Evolutionary conservation across 2,113 vertebrate species (phyloP).

Genomic region (Haemorhous mexicanus): DNA sequence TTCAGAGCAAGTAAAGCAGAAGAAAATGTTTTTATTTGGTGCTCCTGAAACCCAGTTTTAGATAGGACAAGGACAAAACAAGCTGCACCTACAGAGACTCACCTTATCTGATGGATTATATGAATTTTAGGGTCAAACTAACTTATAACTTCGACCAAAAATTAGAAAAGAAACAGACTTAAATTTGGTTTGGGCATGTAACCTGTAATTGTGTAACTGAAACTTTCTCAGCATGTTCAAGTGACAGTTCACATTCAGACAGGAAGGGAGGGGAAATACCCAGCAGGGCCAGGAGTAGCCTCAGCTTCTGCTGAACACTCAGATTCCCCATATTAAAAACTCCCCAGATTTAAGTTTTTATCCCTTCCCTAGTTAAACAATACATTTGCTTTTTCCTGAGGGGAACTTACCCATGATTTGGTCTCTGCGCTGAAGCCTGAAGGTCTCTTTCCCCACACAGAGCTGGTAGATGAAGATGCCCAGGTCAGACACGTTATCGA

Average conservation of each 20-base stretch:
- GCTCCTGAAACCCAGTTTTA: neutral
- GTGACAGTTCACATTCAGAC: neutral
- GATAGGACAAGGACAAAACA: neutral
- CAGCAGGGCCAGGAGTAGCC: neutral
- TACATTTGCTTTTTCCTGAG: fast-evolving
- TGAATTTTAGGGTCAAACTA: neutral
- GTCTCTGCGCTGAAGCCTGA: constrained; percentile 85
- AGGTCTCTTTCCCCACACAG: constrained; percentile 88
- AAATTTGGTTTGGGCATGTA: neutral
- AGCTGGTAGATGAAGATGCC: constrained; percentile 92
- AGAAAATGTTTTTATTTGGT: neutral
- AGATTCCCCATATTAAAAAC: neutral
- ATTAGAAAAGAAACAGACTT: neutral
- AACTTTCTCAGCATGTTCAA: neutral
- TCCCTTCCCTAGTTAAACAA: neutral
- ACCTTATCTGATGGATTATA: neutral
- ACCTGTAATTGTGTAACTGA: neutral
- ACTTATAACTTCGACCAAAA: neutral
- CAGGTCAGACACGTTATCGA: constrained; percentile 84
- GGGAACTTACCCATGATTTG: constrained; percentile 74
- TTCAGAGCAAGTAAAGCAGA: neutral
- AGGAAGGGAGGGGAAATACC: neutral
- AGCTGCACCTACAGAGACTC: neutral
- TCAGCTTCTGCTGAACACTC: neutral
- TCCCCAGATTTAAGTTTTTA: neutral